Evolutionary conservation across 1,140 invertebrate species (phyloP).

Genomic region (Dendrolimus kikuchii): DNA sequence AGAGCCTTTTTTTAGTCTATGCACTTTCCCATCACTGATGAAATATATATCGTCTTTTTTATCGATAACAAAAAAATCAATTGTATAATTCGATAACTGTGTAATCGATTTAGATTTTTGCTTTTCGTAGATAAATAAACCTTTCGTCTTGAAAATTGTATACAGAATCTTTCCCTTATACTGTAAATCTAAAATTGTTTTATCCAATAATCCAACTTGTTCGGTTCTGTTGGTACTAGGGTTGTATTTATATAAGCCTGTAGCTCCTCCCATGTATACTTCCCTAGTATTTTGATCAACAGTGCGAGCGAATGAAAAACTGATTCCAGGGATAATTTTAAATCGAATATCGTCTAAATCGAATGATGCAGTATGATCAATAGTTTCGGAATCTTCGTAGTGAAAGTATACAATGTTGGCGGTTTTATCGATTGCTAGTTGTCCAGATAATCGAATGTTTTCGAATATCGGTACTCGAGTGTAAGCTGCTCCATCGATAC

Average conservation of each 20-base stretch:
- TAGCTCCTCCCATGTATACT: slow-evolving; percentile 33
- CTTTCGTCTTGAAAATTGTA: slow-evolving; percentile 34
- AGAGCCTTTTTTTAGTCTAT: slow-evolving; percentile 33
- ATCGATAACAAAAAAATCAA: slow-evolving; percentile 51
- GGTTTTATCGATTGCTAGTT: slow-evolving; percentile 40
- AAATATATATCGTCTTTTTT: slow-evolving; percentile 44
- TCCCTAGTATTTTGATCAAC: slow-evolving; percentile 36
- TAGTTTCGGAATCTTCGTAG: slow-evolving; percentile 26
- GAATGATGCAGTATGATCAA: slow-evolving; percentile 37
- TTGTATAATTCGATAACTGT: slow-evolving; percentile 27
- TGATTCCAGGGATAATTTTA: slow-evolving; percentile 23
- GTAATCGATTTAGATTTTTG: slow-evolving; percentile 29
- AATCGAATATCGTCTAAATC: slow-evolving; percentile 34
- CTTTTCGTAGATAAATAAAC: slow-evolving; percentile 32
- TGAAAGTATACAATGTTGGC: slow-evolving; percentile 45
- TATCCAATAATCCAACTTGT: slow-evolving; percentile 26
- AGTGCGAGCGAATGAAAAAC: slow-evolving; percentile 41
- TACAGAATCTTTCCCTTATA: slow-evolving; percentile 39
- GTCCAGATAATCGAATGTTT: slow-evolving; percentile 34
- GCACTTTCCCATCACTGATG: slow-evolving; percentile 31
- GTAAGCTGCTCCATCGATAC: slow-evolving; percentile 37
- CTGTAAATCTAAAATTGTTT: slow-evolving; percentile 50
- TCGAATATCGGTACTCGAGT: slow-evolving; percentile 27
- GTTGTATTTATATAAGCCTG: slow-evolving; percentile 40
- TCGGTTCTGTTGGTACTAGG: slow-evolving; percentile 23